Conservation (phyloP, 1,140 invertebrate species). For the Anastrepha ludens region DNA sequence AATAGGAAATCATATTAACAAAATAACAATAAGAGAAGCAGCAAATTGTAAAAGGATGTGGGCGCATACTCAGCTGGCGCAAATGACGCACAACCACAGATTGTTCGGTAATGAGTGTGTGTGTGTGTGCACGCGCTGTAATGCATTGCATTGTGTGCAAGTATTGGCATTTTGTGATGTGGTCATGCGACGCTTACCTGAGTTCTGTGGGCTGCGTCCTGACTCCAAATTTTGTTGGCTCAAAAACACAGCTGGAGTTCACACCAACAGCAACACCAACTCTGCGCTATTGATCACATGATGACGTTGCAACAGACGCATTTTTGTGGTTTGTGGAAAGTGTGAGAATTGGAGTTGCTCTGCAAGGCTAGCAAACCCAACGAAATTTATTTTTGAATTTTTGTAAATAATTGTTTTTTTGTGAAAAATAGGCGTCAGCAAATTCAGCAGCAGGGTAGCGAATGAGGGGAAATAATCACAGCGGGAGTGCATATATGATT, state of each 20-base stretch:
- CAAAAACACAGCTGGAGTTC: constrained; percentile 49
- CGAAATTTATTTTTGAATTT: not conserved
- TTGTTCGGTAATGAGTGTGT: not conserved
- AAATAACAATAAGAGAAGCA: not conserved
- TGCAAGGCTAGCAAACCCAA: not conserved
- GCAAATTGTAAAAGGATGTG: constrained; percentile 45
- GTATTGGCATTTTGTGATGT: constrained; percentile 1
- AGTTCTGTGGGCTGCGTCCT: not conserved
- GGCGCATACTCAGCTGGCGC: constrained; percentile 43
- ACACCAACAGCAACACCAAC: constrained; percentile 1
- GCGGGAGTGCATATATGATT: not conserved
- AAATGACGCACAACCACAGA: constrained; percentile 13
- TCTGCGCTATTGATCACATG: not conserved
- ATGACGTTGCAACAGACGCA: constrained; percentile 2
- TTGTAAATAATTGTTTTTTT: constrained; percentile 23
- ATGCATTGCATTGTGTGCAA: not conserved
- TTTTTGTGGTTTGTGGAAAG: constrained; percentile 13
- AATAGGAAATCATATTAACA: constrained; percentile 34
- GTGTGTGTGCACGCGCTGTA: not conserved
- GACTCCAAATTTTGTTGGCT: constrained; percentile 27
- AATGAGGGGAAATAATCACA: not conserved
- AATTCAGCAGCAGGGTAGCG: not conserved
- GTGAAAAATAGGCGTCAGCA: constrained; percentile 39
- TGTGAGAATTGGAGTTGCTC: not conserved
- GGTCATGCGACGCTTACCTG: constrained; percentile 45